These are phyloP conservation scores for Mythimna vitellina DNA, from an alignment of 2,888 invertebrate genomes.

Conservation along the genomic window DNA sequence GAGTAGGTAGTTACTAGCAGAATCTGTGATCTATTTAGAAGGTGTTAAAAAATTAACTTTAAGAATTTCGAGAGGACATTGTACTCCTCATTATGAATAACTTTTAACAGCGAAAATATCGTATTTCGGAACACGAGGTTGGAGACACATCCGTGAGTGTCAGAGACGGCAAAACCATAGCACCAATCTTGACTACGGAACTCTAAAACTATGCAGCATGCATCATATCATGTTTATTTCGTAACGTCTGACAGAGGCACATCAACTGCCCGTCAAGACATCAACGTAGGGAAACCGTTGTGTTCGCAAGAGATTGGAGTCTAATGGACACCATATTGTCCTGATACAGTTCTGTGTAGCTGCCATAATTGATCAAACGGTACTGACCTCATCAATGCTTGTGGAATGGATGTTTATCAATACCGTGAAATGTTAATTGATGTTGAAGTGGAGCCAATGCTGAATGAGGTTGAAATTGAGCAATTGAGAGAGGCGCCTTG, in stretches of 20 bases:
- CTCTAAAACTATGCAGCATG: background rate
- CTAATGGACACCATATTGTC: constrained; percentile 26
- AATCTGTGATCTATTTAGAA: too few relatives aligned
- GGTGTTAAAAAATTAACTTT: too few relatives aligned
- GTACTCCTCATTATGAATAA: too few relatives aligned
- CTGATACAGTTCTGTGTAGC: constrained; percentile 16
- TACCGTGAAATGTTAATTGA: constrained; percentile 28
- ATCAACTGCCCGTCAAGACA: constrained; percentile 32
- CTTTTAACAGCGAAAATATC: too few relatives aligned
- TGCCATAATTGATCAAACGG: constrained; percentile 16
- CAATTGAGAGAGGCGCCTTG: constrained; percentile 32
- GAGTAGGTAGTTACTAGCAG: background rate
- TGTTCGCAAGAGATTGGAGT: constrained; percentile 5
- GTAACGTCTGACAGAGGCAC: constrained; percentile 22
- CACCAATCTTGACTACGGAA: background rate
- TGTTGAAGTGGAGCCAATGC: constrained; percentile 32
- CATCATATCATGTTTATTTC: constrained; percentile 5
- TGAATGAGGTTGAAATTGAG: constrained; percentile 16
- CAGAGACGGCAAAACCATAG: background rate
- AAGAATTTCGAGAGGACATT: too few relatives aligned
- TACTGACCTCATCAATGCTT: constrained; percentile 28
- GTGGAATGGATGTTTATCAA: background rate
- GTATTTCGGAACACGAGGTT: too few relatives aligned
- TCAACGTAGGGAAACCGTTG: constrained; percentile 13
- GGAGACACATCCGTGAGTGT: too few relatives aligned